Evolutionary conservation across 2,888 invertebrate genomes (phyloP), one percentile per base, ranked within the genome.

Genomic region (Periphyllus acericola): DNA sequence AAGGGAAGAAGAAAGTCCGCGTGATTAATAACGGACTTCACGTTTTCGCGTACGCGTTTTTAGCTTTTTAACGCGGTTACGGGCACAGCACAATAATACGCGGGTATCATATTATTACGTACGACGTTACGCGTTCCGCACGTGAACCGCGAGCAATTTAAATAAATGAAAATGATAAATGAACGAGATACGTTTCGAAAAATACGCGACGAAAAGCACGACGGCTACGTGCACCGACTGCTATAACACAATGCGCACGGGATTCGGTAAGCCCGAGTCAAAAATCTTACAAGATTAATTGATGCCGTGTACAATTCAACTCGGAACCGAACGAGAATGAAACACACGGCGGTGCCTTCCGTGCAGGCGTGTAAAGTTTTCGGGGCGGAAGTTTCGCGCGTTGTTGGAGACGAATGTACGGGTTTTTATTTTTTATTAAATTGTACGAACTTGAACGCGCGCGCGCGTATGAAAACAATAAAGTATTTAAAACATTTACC

Each of bases 261-360:
- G 32, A 55, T n/a, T 83, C 34, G 5, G n/a, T n/a, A 74, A 74
- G n/a, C 32, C 21, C 17, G 36, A 75, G 60, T 40, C 29, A 46
- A 4, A 84, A 84, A 66, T 84, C 83, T 75, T 66, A 40, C 83
- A 40, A 75, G 75, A 84, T 84, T 84, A 84, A 84, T 84, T 84
- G 75, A 60, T 9, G 75, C 25, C 32, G 66, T 76, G 46, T 46
- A 11, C 14, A 46, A 84, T 75, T 29, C 21, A 40, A 75, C 40
- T 66, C 75, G 55, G 21, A 74, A 21, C 55, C 74, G 19, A 74
- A 83, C 55, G 83, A 74, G 55, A 72, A 60, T 36, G 29, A 74
- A 74, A 83, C 83, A 29, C 36, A 4, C 46, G 25, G n/a, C n/a
- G n/a, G n/a, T n/a, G n/a, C n/a, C n/a, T n/a, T n/a, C n/a, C 5